Evolutionary conservation across 2,113 vertebrate species (phyloP).

Genomic region (Alosa alosa): DNA sequence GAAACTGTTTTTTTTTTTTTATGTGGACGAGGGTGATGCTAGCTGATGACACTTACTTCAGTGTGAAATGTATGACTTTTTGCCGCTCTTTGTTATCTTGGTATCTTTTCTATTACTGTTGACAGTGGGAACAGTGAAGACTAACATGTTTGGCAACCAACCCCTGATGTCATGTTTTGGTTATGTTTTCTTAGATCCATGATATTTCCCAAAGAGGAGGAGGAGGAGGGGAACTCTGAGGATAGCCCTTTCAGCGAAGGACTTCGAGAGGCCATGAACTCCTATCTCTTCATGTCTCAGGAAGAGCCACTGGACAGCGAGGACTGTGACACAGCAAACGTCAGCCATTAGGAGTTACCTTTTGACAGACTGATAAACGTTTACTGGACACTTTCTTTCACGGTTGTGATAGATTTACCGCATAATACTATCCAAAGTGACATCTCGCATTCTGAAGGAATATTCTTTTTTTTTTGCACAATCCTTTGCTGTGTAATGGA

Average conservation of each 20-base stretch:
- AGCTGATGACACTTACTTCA: neutral
- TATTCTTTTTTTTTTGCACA: neutral
- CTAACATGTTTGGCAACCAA: neutral
- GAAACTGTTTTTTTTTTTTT: neutral
- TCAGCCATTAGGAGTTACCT: neutral
- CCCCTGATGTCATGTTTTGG: neutral
- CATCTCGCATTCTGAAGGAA: neutral
- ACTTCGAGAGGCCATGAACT: conserved; percentile 80
- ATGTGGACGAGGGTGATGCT: neutral
- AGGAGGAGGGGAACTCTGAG: conserved; percentile 40
- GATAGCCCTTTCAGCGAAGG: conserved; percentile 80
- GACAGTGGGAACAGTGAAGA: neutral
- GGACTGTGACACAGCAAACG: conserved; percentile 29
- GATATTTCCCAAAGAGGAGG: conserved; percentile 56
- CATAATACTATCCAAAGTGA: neutral
- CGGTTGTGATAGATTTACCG: neutral
- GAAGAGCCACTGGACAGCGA: neutral
- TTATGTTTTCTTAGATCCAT: conserved; percentile 63
- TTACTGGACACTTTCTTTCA: neutral
- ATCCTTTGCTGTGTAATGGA: neutral
- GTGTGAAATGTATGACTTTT: neutral
- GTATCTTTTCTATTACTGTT: neutral
- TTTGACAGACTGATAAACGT: neutral
- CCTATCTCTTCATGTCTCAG: conserved; percentile 80
- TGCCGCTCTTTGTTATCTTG: neutral